Conservation (phyloP, 2,797 vertebrate species). For the Triplophysa yarkandensis region DNA sequence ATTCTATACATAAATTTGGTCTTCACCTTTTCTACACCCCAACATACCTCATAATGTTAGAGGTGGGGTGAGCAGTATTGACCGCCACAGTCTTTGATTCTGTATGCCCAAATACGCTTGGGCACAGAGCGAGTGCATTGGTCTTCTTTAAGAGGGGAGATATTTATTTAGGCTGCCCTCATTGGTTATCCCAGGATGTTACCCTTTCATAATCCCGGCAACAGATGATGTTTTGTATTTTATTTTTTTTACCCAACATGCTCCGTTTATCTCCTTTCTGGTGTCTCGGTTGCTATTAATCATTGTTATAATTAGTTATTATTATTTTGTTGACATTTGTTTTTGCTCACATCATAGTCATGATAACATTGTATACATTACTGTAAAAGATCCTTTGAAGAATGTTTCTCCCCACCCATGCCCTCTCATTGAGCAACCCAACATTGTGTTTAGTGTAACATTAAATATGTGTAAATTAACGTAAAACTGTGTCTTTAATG, state of each 20-base stretch:
- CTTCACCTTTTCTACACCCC: slow-evolving; percentile 26
- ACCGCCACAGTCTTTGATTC: slow-evolving; percentile 9
- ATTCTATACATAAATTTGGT: slow-evolving; percentile 14
- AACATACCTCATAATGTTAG: slow-evolving; percentile 20
- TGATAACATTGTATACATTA: slow-evolving; percentile 63
- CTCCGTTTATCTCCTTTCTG: slow-evolving; percentile 44
- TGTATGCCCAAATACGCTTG: slow-evolving; percentile 6
- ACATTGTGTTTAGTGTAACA: slow-evolving; percentile 61
- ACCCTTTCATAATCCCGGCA: slow-evolving; percentile 34
- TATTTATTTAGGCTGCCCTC: slow-evolving; percentile 27
- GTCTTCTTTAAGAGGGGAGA: slow-evolving; percentile 11
- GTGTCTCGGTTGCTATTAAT: slow-evolving; percentile 71
- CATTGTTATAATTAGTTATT: slow-evolving; percentile 66
- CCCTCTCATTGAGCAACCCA: slow-evolving; percentile 27
- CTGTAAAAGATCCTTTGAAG: slow-evolving; percentile 59
- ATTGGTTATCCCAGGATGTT: slow-evolving; percentile 28
- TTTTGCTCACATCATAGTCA: slow-evolving; percentile 62
- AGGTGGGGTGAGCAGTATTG: slow-evolving; percentile 28
- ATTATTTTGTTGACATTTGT: slow-evolving; percentile 49
- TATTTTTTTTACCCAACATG: slow-evolving; percentile 2
- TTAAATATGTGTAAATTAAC: slow-evolving; percentile 74
- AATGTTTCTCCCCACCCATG: slow-evolving; percentile 57
- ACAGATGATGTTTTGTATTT: neutral
- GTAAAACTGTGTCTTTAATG: slow-evolving; percentile 71
- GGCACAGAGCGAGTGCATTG: slow-evolving; percentile 22